phyloP scores from a whole-genome alignment of 2,888 invertebrate species.

The Bursaphelenchus okinawaensis region DNA sequence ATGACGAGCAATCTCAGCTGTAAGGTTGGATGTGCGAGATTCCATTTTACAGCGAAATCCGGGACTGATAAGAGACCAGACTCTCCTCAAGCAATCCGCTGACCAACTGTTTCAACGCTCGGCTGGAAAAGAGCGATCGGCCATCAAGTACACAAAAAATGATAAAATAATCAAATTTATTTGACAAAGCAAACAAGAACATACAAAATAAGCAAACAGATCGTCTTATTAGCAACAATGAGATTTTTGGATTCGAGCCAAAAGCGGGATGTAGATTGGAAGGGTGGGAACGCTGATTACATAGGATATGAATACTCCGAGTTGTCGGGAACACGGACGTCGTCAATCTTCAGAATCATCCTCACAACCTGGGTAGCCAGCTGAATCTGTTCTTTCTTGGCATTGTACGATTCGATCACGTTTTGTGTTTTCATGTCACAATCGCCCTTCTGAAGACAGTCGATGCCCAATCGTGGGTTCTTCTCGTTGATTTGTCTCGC shows the following conservation, averaged over 20 bases:
- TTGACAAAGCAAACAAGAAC: neutral
- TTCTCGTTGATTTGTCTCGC: constrained; percentile 78
- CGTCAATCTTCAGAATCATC: constrained; percentile 99
- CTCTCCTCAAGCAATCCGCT: neutral
- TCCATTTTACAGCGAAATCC: constrained; percentile 25
- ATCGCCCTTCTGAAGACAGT: constrained; percentile 80
- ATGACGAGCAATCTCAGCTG: constrained; percentile 29
- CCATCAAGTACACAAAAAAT: neutral
- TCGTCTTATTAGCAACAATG: neutral
- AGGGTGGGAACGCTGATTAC: constrained; percentile 9
- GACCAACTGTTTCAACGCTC: neutral
- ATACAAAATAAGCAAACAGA: constrained; percentile 3
- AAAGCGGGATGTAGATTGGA: constrained; percentile 2
- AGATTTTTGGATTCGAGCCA: neutral
- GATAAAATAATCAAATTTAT: neutral
- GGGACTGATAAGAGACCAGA: neutral
- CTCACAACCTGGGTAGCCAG: constrained; percentile 90
- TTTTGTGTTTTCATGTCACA: constrained; percentile 81
- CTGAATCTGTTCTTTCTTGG: constrained; percentile 92
- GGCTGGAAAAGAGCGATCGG: neutral
- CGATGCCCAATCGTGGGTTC: constrained; percentile 82
- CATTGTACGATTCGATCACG: constrained; percentile 90
- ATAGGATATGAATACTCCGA: constrained; percentile 32
- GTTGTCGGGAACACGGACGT: constrained; percentile 70
- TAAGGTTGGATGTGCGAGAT: constrained; percentile 30